phyloP scores from a whole-genome alignment of 2,888 invertebrate genomes.

The Drosophila yooni region DNA sequence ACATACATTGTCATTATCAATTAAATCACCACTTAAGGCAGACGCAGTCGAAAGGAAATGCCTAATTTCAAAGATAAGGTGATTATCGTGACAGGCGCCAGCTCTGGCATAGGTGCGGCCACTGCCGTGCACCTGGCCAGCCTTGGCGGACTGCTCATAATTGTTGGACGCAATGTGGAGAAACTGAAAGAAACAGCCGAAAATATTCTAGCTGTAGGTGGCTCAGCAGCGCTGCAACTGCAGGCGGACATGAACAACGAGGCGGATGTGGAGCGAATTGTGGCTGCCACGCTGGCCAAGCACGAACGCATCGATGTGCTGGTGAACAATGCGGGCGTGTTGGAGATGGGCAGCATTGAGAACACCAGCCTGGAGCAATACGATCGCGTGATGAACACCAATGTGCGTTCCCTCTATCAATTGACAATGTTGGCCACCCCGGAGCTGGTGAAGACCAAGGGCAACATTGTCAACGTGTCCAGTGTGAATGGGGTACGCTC shows the following conservation, averaged over 20 bases:
- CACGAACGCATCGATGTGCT: constrained; percentile 88
- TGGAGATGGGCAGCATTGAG: constrained; percentile 94
- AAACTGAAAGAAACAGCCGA: constrained; percentile 88
- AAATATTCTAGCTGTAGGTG: constrained; percentile 76
- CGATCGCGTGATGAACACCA: constrained; percentile 95
- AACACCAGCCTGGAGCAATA: constrained; percentile 93
- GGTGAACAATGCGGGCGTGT: constrained; percentile 95
- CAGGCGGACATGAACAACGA: constrained; percentile 91
- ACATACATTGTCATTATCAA: not conserved
- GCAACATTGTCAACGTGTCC: constrained; percentile 97
- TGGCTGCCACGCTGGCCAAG: constrained; percentile 90
- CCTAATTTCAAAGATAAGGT: constrained; percentile 86
- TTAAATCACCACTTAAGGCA: not conserved
- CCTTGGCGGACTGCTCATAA: constrained; percentile 88
- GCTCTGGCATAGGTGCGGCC: constrained; percentile 91
- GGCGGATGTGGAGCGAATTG: constrained; percentile 89
- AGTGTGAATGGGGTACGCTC: constrained; percentile 96
- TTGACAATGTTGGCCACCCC: constrained; percentile 95
- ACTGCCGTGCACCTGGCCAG: constrained; percentile 89
- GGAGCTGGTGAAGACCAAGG: constrained; percentile 92
- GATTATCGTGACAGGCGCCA: constrained; percentile 89
- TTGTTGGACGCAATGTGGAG: constrained; percentile 89
- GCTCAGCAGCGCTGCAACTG: constrained; percentile 86
- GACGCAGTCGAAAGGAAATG: constrained; percentile 81
- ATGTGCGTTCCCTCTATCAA: constrained; percentile 92